phyloP scores from a whole-genome alignment of 35 echinoderm and acorn worm genomes.

The Ophiothrix spiculata region DNA sequence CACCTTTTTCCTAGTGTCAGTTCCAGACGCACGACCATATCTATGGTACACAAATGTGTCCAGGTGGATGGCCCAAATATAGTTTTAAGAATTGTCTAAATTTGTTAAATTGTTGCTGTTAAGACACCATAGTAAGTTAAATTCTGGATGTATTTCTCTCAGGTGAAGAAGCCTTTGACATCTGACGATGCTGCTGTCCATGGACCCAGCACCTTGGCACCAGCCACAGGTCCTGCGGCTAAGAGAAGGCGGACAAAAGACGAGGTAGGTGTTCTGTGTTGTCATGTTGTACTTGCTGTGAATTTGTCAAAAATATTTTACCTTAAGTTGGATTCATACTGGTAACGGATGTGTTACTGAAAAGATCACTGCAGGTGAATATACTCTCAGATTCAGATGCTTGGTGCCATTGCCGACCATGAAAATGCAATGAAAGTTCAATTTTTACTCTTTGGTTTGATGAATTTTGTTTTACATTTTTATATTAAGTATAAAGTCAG shows the following conservation, averaged over 20 bases:
- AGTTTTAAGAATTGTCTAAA: too few species aligned
- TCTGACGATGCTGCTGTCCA: constrained; percentile 36
- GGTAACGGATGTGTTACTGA: background rate
- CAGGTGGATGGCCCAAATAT: too few species aligned
- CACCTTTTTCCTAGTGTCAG: too few species aligned
- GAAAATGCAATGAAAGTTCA: too few species aligned
- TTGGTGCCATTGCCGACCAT: too few species aligned
- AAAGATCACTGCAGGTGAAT: background rate
- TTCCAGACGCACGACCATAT: background rate
- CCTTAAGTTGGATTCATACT: background rate
- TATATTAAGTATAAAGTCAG: too few species aligned
- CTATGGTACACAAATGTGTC: background rate
- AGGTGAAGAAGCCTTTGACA: constrained; percentile 42
- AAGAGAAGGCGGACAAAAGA: background rate
- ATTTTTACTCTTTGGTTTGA: too few species aligned
- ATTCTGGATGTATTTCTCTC: background rate
- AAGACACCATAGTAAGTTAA: background rate
- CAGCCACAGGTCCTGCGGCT: background rate
- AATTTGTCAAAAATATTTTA: background rate
- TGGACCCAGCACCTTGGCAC: constrained; percentile 47
- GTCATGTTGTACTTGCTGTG: background rate
- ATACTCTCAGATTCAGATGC: too few species aligned
- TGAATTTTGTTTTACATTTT: too few species aligned
- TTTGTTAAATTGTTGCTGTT: background rate
- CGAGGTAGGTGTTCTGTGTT: background rate